Base-by-base conservation (phyloP, 2,113 vertebrate genomes). In the Varanus salvator region DNA sequence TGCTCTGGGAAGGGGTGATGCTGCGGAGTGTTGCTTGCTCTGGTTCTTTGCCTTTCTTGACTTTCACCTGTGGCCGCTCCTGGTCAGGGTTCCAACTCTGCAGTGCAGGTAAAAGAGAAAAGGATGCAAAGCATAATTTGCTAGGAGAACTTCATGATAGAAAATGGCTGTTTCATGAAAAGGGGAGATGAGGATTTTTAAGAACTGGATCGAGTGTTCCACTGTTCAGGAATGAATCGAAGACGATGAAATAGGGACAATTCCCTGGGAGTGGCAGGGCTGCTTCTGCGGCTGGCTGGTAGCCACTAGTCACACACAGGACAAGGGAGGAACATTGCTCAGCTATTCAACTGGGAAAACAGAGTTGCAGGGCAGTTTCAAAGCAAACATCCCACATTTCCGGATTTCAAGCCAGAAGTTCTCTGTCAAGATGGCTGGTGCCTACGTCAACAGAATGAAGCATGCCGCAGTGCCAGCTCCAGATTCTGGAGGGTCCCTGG, bases 21-120 rank as follows among this genome's bases (percentile, higher is more conserved):
- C 95, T 95, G 77, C 97, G 81, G 80, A 93, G 87, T 44, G 74
- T 87, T 23, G 92, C 93, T 44, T 94, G 94, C 48, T 93, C 93
- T 21, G 95, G 95, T 87, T 97, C 96, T 86, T 97, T 98, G 78
- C 95, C 95, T 91, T 97, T 96, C 50, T 97, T 97, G 75, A 96
- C 93, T 88, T 97, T 98, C 44, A 90, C 88, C 29, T 88, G 88
- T n/a, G 86, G 90, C 19, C 68, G 80, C 89, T 97, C 97, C 23
- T 95, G 91, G 5, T 97, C 97, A 9, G 98, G 97, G 82, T 92
- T 95, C 98, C 98, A 98, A 86, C 97, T 97, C 98, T 98, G 82
- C 52, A 38, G 3, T 93, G 17, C 38, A n/a, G 31, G n/a, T 1
- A 87, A 12, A 60, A 11, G 15, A 31, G n/a, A 60, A 34, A 75